Percentiles rank a stretch among this genome's conserved stretches.
Evolutionary conservation across 2,888 invertebrate species (phyloP).

Genomic region (Cyclophora albipunctata): DNA sequence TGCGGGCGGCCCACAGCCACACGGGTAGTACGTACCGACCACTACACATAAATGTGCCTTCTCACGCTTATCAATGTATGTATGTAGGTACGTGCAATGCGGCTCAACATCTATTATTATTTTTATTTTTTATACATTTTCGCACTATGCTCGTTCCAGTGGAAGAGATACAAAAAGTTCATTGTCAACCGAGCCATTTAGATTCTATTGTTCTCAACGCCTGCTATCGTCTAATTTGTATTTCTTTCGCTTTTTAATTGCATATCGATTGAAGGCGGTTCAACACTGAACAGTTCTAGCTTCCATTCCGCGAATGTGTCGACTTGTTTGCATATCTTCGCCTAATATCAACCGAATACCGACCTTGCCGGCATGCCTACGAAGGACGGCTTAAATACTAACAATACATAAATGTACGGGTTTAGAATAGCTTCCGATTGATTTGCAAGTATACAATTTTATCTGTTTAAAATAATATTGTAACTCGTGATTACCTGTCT

Average conservation of each 20-base stretch:
- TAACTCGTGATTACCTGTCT: too few relatives aligned
- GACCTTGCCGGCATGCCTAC: slow-evolving; percentile 1
- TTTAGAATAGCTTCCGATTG: too few relatives aligned
- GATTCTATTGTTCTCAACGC: too few relatives aligned
- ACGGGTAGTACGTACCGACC: slow-evolving; percentile 32
- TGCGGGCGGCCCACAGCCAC: slow-evolving; percentile 30
- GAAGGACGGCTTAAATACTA: too few relatives aligned
- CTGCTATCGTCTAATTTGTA: too few relatives aligned
- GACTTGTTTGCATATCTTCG: slow-evolving; percentile 6
- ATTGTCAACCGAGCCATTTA: background rate
- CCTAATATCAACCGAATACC: slow-evolving; percentile 5
- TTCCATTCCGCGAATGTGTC: background rate
- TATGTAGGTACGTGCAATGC: background rate
- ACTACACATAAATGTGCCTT: slow-evolving; percentile 39
- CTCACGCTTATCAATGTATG: slow-evolving; percentile 35
- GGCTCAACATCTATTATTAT: background rate
- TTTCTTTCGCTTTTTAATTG: too few relatives aligned
- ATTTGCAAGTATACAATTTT: too few relatives aligned
- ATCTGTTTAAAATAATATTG: too few relatives aligned
- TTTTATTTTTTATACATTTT: background rate
- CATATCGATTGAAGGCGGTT: too few relatives aligned
- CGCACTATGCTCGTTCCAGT: background rate
- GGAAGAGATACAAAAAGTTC: background rate
- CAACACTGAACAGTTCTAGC: background rate
- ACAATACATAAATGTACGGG: too few relatives aligned